phyloP scores from a whole-genome alignment of 1,140 invertebrate genomes.

The Asobara japonica region DNA sequence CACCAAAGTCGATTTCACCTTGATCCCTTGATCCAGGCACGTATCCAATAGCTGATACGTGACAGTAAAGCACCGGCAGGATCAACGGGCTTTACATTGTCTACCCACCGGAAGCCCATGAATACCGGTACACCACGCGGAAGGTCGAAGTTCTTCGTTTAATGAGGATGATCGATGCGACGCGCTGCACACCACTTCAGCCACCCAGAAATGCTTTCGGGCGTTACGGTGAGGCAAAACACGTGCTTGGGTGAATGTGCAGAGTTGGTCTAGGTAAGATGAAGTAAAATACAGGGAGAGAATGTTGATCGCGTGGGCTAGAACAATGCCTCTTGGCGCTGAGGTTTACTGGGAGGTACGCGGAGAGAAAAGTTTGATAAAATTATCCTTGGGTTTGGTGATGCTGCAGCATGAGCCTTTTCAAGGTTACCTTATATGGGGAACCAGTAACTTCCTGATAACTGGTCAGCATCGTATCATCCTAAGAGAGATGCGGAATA shows the following conservation, averaged over 20 bases:
- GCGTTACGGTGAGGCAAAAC: conserved; percentile 14
- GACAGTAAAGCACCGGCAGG: neutral
- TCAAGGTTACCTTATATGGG: too few species aligned
- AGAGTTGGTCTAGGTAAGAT: neutral
- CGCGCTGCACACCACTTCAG: neutral
- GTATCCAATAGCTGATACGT: conserved; percentile 4
- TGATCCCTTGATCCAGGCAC: conserved; percentile 14
- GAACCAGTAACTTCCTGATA: too few species aligned
- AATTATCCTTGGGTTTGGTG: neutral
- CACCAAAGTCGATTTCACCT: neutral
- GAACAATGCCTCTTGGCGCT: conserved; percentile 22
- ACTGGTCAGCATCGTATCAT: too few species aligned
- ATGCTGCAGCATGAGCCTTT: too few species aligned
- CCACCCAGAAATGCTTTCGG: conserved; percentile 10
- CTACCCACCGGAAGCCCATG: conserved; percentile 8
- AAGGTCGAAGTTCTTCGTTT: conserved; percentile 6
- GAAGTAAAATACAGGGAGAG: neutral
- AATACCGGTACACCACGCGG: neutral
- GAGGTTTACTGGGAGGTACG: neutral
- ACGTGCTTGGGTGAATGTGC: conserved; percentile 22
- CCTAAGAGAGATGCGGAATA: too few species aligned
- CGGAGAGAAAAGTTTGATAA: too few species aligned
- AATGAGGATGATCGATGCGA: conserved; percentile 19
- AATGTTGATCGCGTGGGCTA: conserved; percentile 23
- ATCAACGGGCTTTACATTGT: neutral